Evolutionary conservation across 2,888 invertebrate genomes (phyloP).

Genomic region (Stenodema calcarata): DNA sequence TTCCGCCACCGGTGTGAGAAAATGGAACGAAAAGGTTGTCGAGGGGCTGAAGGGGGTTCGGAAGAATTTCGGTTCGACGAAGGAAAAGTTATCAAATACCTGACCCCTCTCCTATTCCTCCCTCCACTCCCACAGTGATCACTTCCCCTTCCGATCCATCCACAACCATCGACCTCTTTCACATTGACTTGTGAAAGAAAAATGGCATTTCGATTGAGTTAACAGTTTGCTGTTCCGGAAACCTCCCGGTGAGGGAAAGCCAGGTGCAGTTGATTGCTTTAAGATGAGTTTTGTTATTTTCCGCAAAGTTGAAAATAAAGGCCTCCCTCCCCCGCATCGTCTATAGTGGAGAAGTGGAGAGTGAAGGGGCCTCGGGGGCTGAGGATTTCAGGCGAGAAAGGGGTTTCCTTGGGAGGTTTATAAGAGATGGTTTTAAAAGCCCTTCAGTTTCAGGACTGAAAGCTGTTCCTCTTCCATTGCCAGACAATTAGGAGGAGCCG

Average conservation of each 20-base stretch:
- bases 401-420: background rate
- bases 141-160: no score
- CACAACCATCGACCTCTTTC: background rate
- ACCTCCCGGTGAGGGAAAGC: background rate
- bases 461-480: background rate
- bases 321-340: no score
- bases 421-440: constrained; percentile 29
- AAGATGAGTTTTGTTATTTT: constrained; percentile 48
- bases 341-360: no score
- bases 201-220: constrained; percentile 50
- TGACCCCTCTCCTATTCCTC: background rate
- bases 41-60: background rate
- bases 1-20: background rate
- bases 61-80: background rate
- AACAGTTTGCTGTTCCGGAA: constrained; percentile 32
- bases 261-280: constrained; percentile 51
- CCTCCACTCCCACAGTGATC: background rate
- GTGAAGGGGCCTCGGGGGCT: background rate
- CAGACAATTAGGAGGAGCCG: constrained; percentile 39
- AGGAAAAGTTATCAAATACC: constrained; percentile 15
- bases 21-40: background rate
- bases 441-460: constrained; percentile 43
- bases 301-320: constrained; percentile 32
- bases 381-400: background rate
- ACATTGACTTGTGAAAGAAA: constrained; percentile 28